phyloP scores from a whole-genome alignment of 2,113 vertebrate genomes.

The Suricata suricatta region DNA sequence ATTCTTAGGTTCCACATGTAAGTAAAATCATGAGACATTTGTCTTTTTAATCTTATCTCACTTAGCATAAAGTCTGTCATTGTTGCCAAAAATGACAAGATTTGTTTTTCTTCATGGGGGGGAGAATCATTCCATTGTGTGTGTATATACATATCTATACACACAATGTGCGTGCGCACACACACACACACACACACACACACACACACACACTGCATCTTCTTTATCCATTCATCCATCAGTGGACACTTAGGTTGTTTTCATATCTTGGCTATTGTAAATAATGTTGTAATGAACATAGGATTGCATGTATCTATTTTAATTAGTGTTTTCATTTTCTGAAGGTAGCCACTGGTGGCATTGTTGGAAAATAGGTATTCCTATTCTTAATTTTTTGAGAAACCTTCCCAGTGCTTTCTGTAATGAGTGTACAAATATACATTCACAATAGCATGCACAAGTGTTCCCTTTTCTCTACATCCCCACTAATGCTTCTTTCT shows the following conservation, averaged over 20 bases:
- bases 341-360: background rate
- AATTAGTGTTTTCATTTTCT: background rate
- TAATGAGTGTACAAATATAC: background rate
- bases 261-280: background rate
- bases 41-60: background rate
- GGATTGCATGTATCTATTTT: background rate
- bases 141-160: too few species aligned
- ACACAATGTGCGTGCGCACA: too few species aligned
- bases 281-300: background rate
- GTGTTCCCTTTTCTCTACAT: background rate
- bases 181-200: too few species aligned
- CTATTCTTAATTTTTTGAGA: background rate
- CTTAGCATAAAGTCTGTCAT: background rate
- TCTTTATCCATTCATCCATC: background rate
- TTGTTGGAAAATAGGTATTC: background rate
- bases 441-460: background rate
- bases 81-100: background rate
- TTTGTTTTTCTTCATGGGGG: background rate
- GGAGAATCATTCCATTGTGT: background rate
- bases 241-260: background rate
- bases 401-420: background rate
- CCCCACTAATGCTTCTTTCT: background rate
- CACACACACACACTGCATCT: background rate
- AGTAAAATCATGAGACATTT: background rate
- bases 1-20: background rate